Base-by-base conservation (phyloP, 1,140 invertebrate species). In the Leptopilina boulardi region DNA sequence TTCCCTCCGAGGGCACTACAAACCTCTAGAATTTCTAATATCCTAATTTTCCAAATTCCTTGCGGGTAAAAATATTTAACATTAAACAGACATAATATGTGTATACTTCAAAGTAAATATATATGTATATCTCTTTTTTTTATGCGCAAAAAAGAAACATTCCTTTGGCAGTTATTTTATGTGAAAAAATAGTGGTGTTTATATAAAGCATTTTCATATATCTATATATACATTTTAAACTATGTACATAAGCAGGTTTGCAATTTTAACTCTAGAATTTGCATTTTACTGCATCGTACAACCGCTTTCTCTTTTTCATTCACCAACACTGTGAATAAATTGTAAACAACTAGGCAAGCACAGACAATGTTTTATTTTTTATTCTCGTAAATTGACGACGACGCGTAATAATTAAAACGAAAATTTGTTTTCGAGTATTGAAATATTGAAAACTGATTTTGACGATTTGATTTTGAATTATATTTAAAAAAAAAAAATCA, bases 191-290 rank as follows among this genome's bases (percentile, higher is more conserved):
- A 51, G 1, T 51, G 47, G 47, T 18, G 47, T 51, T 51, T 51
- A 51, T 51, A 51, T 51, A 51, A 51, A 18, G n/a, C 15, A 51
- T 51, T 51, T 51, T 51, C 47, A 51, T 51, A 51, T 51, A 51
- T 51, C 18, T 15, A 11, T 42, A 42, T 42, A 42, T 51, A 51
- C 15, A n/a, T 18, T 51, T 51, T 51, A 51, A 51, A 66, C 56
- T 66, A 51, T 51, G 47, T 51, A 30, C 56, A 66, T 66, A 66
- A 66, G 56, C 56, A 66, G 56, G 23, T 66, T 66, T 66, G 56
- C 56, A 66, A 66, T 66, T 66, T 66, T 66, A 66, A 30, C 56
- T 30, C 19, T 11, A 26, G 56, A 30, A 66, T 66, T 66, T 66
- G 23, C 56, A 66, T 66, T 66, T 66, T 66, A 66, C 21, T 30